Evolutionary conservation across 2,797 vertebrate species (phyloP).

Genomic region (Xenentodon cancila): DNA sequence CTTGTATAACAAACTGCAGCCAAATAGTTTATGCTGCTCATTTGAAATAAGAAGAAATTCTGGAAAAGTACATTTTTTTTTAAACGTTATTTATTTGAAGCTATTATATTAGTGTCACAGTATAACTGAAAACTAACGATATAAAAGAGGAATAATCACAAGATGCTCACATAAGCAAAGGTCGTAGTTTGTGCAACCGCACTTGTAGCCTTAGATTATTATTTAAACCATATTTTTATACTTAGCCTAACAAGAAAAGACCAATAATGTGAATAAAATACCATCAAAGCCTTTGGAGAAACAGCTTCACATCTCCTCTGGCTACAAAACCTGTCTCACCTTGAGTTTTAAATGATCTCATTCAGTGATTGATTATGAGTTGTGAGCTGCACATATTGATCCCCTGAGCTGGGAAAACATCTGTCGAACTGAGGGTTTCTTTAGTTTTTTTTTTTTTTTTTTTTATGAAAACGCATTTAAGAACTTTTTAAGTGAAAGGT

Average conservation of each 20-base stretch:
- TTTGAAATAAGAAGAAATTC: background rate
- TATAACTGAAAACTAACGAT: background rate
- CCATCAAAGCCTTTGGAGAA: background rate
- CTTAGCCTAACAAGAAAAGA: no score
- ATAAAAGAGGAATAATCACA: background rate
- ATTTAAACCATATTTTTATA: no score
- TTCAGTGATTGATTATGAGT: conserved; percentile 16
- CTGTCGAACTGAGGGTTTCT: background rate
- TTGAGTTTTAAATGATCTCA: conserved; percentile 26
- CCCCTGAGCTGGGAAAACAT: background rate
- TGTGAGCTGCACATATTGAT: conserved; percentile 28
- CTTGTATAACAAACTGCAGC: conserved; percentile 4
- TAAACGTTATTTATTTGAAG: background rate
- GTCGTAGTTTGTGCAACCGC: no score
- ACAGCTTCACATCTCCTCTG: background rate
- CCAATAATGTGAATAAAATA: no score
- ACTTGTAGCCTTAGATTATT: background rate
- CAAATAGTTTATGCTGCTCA: conserved; percentile 11
- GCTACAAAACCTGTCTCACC: conserved; percentile 15
- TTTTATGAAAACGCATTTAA: conserved; percentile 2
- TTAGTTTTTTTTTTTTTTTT: conserved; percentile 14
- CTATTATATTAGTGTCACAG: no score
- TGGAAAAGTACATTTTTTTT: background rate
- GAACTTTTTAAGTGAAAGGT: conserved; percentile 1
- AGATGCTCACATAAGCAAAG: no score